phyloP scores from a whole-genome alignment of 2,888 invertebrate species.

The Marasmarcha lunaedactyla region DNA sequence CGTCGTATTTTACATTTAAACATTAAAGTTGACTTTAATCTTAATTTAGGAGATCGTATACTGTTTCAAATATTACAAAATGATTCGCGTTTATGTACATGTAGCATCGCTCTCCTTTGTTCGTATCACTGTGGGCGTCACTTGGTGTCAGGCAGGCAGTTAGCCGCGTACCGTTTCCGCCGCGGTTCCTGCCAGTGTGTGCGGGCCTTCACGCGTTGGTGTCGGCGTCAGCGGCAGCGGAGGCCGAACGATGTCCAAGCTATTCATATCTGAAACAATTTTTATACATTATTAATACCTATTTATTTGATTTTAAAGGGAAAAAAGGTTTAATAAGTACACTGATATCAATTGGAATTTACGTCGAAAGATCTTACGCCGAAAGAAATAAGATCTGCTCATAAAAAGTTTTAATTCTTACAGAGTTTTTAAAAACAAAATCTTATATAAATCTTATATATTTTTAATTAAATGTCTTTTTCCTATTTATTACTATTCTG shows the following conservation, averaged over 20 bases:
- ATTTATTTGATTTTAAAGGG: no score
- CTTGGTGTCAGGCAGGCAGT: constrained; percentile 6
- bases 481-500: no score
- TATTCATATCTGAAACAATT: constrained; percentile 54
- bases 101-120: constrained; percentile 62
- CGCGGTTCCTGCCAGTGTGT: constrained; percentile 12
- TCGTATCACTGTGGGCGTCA: constrained; percentile 32
- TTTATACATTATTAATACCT: constrained; percentile 14
- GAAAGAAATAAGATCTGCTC: no score
- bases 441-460: no score
- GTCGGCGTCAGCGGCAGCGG: constrained; percentile 22
- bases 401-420: no score
- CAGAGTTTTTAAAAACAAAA: no score
- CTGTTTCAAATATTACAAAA: constrained; percentile 71
- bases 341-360: no score
- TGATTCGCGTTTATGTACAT: constrained; percentile 62
- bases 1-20: constrained; percentile 46
- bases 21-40: constrained; percentile 68
- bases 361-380: no score
- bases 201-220: constrained; percentile 12
- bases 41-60: constrained; percentile 72
- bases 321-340: no score
- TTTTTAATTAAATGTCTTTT: no score
- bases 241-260: constrained; percentile 42
- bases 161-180: constrained; percentile 5